phyloP scores from a whole-genome alignment of 2,888 invertebrate genomes.

The Trichogramma dendrolimi region DNA sequence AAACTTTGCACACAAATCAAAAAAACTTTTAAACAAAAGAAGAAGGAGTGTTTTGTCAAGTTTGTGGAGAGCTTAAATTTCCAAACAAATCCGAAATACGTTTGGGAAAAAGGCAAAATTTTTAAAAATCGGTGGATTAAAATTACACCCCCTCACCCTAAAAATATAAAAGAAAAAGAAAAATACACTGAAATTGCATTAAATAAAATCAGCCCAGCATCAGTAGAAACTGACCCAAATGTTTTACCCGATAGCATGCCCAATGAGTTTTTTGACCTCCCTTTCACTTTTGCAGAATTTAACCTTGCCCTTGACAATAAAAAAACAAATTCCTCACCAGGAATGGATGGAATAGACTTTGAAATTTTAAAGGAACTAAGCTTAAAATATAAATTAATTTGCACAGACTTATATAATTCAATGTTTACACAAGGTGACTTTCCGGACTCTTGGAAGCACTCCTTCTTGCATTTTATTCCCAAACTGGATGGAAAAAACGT shows the following conservation, averaged over 20 bases:
- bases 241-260: not conserved
- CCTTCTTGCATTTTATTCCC: too few species aligned
- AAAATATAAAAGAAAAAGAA: not conserved
- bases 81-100: conserved; percentile 11
- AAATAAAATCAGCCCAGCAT: not conserved
- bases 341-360: conserved; percentile 14
- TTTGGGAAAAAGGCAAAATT: conserved; percentile 15
- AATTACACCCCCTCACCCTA: not conserved
- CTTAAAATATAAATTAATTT: conserved; percentile 8
- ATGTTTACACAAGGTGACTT: too few species aligned
- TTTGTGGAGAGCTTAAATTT: conserved; percentile 17
- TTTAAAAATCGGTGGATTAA: conserved; percentile 16
- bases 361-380: not conserved
- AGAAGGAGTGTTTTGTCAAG: conserved; percentile 8
- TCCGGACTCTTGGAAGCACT: too few species aligned
- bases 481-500: too few species aligned
- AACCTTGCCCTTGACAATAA: conserved; percentile 2
- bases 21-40: conserved; percentile 24
- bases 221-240: conserved; percentile 1
- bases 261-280: not conserved
- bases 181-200: not conserved
- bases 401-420: too few species aligned
- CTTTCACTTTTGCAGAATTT: conserved; percentile 15
- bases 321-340: conserved; percentile 12
- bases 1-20: conserved; percentile 8